phyloP scores from a whole-genome alignment of 1,140 invertebrate species.

The Ips typographus region DNA sequence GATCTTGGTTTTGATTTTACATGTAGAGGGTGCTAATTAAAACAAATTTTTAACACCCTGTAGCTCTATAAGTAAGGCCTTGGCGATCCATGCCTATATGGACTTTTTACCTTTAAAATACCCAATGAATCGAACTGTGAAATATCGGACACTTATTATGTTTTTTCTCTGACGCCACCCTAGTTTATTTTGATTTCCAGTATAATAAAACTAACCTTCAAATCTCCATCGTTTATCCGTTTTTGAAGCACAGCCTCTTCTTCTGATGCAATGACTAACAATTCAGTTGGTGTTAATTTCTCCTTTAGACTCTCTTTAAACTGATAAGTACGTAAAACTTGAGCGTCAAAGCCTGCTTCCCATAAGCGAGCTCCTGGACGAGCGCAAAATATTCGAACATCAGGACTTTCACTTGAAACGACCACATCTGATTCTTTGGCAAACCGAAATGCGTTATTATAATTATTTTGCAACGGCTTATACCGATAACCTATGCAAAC shows the following conservation, averaged over 20 bases:
- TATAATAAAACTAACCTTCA: background rate
- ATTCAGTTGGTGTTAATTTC: slow-evolving; percentile 52
- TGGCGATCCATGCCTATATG: too few relatives aligned
- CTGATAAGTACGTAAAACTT: slow-evolving; percentile 76
- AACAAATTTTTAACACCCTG: too few relatives aligned
- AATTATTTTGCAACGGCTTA: slow-evolving; percentile 29
- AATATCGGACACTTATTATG: too few relatives aligned
- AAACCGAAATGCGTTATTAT: slow-evolving; percentile 49
- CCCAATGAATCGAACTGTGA: too few relatives aligned
- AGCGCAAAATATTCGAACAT: slow-evolving; percentile 65
- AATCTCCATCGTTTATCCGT: background rate
- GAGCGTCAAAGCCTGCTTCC: slow-evolving; percentile 72
- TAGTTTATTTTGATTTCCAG: background rate
- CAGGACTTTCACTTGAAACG: slow-evolving; percentile 7
- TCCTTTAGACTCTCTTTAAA: slow-evolving; percentile 56
- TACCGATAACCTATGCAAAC: slow-evolving; percentile 1
- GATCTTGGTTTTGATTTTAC: too few relatives aligned
- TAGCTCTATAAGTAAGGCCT: too few relatives aligned
- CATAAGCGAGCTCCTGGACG: slow-evolving; percentile 74
- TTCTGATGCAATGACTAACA: slow-evolving; percentile 44
- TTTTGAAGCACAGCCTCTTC: slow-evolving; percentile 14
- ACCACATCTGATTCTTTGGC: slow-evolving; percentile 43
- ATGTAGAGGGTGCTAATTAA: too few relatives aligned
- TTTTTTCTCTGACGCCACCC: too few relatives aligned
- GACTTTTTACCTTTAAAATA: too few relatives aligned